Percentiles rank a stretch among this genome's conserved stretches.
Evolutionary conservation across 1,140 invertebrate species (phyloP).

Genomic region (Ericerus pela): DNA sequence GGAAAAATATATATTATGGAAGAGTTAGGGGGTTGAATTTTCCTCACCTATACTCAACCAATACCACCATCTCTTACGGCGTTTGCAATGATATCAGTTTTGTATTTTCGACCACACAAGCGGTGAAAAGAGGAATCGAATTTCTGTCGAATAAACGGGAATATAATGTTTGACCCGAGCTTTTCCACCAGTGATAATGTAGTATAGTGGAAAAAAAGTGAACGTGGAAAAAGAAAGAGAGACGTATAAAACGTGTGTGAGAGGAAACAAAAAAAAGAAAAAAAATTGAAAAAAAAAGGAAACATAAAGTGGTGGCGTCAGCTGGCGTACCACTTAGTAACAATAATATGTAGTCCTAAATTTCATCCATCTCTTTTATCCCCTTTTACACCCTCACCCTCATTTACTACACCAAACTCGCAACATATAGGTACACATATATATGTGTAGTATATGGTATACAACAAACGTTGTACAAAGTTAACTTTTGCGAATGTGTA

Average conservation of each 20-base stretch:
- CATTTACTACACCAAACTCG: neutral
- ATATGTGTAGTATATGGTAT: no score
- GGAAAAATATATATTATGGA: no score
- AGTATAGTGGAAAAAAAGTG: no score
- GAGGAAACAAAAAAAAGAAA: neutral
- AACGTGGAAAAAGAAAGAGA: no score
- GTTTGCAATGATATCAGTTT: no score
- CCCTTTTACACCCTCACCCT: no score
- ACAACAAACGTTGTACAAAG: no score
- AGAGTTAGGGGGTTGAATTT: no score
- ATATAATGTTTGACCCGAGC: conserved; percentile 5
- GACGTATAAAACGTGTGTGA: no score
- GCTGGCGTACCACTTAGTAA: conserved; percentile 9
- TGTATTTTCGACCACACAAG: neutral
- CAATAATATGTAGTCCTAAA: conserved; percentile 12
- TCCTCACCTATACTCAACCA: no score
- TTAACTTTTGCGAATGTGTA: neutral
- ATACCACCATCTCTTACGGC: no score
- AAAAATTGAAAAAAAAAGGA: neutral
- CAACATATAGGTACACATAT: neutral
- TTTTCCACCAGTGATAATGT: no score
- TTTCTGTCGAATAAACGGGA: conserved; percentile 5
- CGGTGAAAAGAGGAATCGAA: conserved; percentile 3
- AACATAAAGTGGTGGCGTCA: conserved; percentile 8
- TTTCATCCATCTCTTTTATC: conserved; percentile 3